Percentiles rank a stretch among this genome's conserved stretches.
Conservation (phyloP, 1,140 invertebrate genomes). For the Calycopis cecrops region DNA sequence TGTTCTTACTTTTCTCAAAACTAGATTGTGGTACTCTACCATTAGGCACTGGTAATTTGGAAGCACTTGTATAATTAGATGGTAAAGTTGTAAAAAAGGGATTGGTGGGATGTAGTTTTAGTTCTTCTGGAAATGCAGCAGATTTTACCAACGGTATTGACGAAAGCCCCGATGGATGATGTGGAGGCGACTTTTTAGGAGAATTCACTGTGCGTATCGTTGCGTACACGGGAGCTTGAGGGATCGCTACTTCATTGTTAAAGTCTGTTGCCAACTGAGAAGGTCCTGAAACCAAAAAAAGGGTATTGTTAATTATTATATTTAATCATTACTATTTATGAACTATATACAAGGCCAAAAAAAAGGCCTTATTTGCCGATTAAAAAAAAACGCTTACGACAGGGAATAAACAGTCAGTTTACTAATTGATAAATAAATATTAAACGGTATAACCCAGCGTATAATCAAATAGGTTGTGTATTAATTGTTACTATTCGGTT, state of each 20-base stretch:
- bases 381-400: no score
- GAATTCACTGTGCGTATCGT: conserved; percentile 50
- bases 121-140: conserved; percentile 39
- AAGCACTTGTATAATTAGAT: conserved; percentile 57
- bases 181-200: conserved; percentile 39
- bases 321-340: no score
- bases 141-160: conserved; percentile 52
- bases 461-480: no score
- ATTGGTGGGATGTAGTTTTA: conserved; percentile 62
- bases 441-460: no score
- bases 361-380: no score
- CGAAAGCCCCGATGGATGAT: conserved; percentile 45
- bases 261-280: conserved; percentile 62
- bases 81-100: conserved; percentile 67
- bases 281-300: conserved; percentile 59
- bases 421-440: no score
- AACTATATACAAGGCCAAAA: no score
- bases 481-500: no score
- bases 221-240: conserved; percentile 61
- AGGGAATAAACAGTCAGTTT: no score
- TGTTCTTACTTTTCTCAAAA: conserved; percentile 51
- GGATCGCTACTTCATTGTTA: conserved; percentile 49
- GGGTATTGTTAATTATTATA: no score
- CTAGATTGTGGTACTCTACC: conserved; percentile 42
- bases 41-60: conserved; percentile 63